Percentiles rank a stretch among this genome's conserved stretches.
phyloP scores from a whole-genome alignment of 2,113 vertebrate species.

The Upupa epops region DNA sequence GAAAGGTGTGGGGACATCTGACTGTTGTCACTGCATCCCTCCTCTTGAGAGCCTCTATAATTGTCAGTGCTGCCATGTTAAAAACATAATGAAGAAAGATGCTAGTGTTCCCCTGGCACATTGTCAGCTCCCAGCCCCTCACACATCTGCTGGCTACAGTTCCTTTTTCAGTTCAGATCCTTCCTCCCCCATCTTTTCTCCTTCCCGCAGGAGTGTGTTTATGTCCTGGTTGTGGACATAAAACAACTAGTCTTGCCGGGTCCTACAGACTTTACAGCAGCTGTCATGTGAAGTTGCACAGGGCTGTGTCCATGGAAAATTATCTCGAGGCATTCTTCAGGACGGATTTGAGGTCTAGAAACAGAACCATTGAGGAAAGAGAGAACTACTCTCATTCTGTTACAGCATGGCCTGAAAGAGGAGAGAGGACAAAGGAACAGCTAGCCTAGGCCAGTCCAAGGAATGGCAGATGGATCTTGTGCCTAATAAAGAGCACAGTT shows the following conservation, averaged over 20 bases:
- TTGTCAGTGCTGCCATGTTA: not conserved
- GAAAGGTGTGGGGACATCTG: not conserved
- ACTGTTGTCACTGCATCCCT: not conserved
- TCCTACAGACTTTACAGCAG: not conserved
- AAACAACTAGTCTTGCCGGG: not conserved
- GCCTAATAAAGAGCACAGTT: not conserved
- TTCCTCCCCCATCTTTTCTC: not conserved
- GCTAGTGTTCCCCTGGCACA: not conserved
- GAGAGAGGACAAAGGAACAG: not conserved
- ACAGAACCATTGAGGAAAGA: not conserved
- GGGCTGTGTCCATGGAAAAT: not conserved
- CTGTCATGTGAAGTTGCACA: not conserved
- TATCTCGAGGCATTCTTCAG: not conserved
- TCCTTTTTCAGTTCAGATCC: not conserved
- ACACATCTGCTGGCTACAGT: not conserved
- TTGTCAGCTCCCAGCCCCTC: not conserved
- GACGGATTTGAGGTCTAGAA: not conserved
- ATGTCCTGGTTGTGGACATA: not conserved
- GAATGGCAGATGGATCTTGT: not conserved
- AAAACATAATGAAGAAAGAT: not conserved
- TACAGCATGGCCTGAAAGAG: not conserved
- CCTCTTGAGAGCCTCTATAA: not conserved
- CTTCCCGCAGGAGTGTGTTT: too few relatives aligned
- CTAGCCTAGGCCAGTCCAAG: not conserved
- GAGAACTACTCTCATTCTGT: not conserved